A percentile compares a stretch with the other conserved stretches of the same genome.
Conservation (phyloP, 1,140 invertebrate genomes). For the Cherax quadricarinatus region DNA sequence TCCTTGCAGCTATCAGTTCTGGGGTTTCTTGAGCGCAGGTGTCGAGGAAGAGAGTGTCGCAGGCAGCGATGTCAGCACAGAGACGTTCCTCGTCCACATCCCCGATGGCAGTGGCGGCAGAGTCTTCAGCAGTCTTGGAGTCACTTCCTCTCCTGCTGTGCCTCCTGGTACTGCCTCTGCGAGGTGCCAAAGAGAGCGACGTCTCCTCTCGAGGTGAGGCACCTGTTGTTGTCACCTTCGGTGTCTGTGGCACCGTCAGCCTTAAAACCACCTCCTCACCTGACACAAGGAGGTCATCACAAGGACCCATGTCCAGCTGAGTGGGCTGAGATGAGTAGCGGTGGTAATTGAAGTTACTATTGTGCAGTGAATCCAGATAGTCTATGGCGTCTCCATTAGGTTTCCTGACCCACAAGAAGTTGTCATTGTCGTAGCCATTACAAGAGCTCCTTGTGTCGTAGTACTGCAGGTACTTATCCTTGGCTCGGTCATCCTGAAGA, state of each 20-base stretch:
- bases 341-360: slow-evolving; percentile 42
- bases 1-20: slow-evolving; percentile 67
- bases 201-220: background rate
- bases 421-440: slow-evolving; percentile 29
- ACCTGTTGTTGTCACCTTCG: background rate
- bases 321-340: slow-evolving; percentile 58
- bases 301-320: slow-evolving; percentile 56
- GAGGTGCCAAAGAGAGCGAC: background rate
- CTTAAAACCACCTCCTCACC: slow-evolving; percentile 53
- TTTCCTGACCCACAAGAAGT: slow-evolving; percentile 30
- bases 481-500: background rate
- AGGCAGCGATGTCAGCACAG: slow-evolving; percentile 69
- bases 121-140: background rate
- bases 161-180: slow-evolving; percentile 32
- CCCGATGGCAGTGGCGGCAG: too few relatives aligned
- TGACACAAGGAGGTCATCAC: slow-evolving; percentile 51
- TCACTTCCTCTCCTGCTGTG: background rate
- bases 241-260: slow-evolving; percentile 38
- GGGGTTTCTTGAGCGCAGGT: slow-evolving; percentile 70
- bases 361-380: slow-evolving; percentile 21
- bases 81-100: slow-evolving; percentile 56
- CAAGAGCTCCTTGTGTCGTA: slow-evolving; percentile 13
- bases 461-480: background rate
- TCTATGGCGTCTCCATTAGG: slow-evolving; percentile 10
- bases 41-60: slow-evolving; percentile 72